These are phyloP conservation scores for Eupithecia insigniata DNA, from an alignment of 2,888 invertebrate species.

Conservation along the genomic window DNA sequence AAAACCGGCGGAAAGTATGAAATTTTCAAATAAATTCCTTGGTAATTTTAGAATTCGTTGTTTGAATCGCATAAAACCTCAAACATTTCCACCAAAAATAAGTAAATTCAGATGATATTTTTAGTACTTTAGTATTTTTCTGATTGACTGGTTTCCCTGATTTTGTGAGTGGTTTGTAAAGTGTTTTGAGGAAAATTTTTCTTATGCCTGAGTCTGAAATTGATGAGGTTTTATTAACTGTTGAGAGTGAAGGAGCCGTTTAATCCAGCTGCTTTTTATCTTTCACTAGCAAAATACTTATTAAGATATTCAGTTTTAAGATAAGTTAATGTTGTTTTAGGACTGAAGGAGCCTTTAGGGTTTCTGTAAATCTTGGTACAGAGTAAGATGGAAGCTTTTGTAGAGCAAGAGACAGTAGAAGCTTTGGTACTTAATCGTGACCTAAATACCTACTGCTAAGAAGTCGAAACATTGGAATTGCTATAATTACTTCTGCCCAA, in stretches of 20 bases:
- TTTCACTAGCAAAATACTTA: slow-evolving; percentile 39
- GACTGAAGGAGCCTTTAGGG: slow-evolving; percentile 36
- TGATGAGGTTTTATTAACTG: background rate
- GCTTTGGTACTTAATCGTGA: background rate
- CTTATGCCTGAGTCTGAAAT: background rate
- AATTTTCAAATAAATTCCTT: too few relatives aligned
- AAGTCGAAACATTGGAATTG: too few relatives aligned
- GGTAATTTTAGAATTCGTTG: too few relatives aligned
- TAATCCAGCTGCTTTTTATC: slow-evolving; percentile 20
- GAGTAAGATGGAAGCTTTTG: background rate
- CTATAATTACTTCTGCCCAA: too few relatives aligned
- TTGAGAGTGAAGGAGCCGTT: background rate
- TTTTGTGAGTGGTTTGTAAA: background rate
- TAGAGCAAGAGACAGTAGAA: background rate
- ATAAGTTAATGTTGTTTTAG: slow-evolving; percentile 44
- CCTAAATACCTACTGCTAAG: background rate
- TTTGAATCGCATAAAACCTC: background rate
- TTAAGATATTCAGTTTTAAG: slow-evolving; percentile 40
- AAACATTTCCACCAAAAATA: too few relatives aligned
- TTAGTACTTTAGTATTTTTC: background rate
- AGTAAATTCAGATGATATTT: background rate
- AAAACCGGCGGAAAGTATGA: too few relatives aligned
- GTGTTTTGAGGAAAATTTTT: background rate
- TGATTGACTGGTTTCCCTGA: background rate
- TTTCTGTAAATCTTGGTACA: slow-evolving; percentile 25